Evolutionary conservation across 2,888 invertebrate species (phyloP).

Genomic region (Pharmacophagus antenor): DNA sequence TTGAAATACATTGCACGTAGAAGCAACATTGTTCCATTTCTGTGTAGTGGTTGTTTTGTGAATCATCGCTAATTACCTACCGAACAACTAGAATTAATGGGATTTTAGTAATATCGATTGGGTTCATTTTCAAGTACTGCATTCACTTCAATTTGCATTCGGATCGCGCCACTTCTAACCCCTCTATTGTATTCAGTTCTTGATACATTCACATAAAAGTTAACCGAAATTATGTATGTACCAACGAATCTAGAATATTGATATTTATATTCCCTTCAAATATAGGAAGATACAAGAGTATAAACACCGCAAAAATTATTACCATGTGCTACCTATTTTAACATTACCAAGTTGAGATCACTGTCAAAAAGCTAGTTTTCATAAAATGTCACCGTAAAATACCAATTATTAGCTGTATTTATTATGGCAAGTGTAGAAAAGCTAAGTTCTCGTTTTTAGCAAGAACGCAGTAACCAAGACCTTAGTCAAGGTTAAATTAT

Average conservation of each 20-base stretch:
- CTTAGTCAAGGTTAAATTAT: neutral
- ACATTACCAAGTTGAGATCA: neutral
- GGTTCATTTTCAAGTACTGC: slow-evolving; percentile 13
- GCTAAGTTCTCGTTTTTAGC: neutral
- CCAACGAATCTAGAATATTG: neutral
- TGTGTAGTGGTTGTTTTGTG: slow-evolving; percentile 20
- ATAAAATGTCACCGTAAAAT: neutral
- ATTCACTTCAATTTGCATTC: slow-evolving; percentile 13
- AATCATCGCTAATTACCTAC: slow-evolving; percentile 25
- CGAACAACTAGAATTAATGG: slow-evolving; percentile 25
- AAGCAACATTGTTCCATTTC: slow-evolving; percentile 20
- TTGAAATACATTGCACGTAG: slow-evolving; percentile 11
- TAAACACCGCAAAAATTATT: neutral
- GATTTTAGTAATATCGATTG: slow-evolving; percentile 21
- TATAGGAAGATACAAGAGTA: too few species aligned
- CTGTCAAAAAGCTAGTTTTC: neutral
- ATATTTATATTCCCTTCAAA: neutral
- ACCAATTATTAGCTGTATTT: neutral
- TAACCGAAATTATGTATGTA: neutral
- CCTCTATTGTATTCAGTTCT: neutral
- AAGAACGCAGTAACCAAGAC: neutral
- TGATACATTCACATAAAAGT: neutral
- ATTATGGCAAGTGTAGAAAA: neutral
- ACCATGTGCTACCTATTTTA: too few species aligned
- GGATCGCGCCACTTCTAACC: neutral